phyloP scores from a whole-genome alignment of 2,113 vertebrate genomes.

The Engraulis encrasicolus region DNA sequence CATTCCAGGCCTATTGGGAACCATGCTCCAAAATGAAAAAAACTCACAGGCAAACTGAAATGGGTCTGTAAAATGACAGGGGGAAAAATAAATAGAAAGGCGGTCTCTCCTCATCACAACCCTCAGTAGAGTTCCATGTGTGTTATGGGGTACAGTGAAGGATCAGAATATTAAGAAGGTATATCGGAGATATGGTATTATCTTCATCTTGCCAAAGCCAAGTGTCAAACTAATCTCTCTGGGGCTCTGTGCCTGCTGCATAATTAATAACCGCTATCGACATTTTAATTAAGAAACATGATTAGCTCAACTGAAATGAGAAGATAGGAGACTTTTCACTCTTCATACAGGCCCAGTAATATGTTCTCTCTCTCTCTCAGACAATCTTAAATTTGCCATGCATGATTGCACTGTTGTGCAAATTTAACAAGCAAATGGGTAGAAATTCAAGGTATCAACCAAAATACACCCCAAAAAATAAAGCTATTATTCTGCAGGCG shows the following conservation, averaged over 20 bases:
- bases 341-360: not conserved
- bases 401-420: too few relatives aligned
- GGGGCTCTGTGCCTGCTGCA: slow-evolving; percentile 32
- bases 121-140: not conserved
- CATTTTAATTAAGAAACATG: slow-evolving; percentile 72
- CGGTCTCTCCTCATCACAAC: not conserved
- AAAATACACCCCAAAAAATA: too few relatives aligned
- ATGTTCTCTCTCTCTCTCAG: not conserved
- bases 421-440: too few relatives aligned
- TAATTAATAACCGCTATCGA: slow-evolving; percentile 59
- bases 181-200: not conserved
- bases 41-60: not conserved
- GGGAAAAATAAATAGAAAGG: not conserved
- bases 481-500: too few relatives aligned
- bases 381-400: not conserved
- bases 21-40: not conserved
- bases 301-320: slow-evolving; percentile 59
- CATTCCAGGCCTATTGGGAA: too few relatives aligned
- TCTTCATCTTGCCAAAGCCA: not conserved
- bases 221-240: slow-evolving; percentile 2
- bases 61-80: not conserved
- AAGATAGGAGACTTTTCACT: slow-evolving; percentile 47
- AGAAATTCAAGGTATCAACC: too few relatives aligned
- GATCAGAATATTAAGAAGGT: not conserved
- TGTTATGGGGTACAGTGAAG: not conserved